Percentiles rank a stretch among this genome's conserved stretches.
Evolutionary conservation across 1,140 invertebrate genomes (phyloP).

Genomic region (Lepidurus arcticus): DNA sequence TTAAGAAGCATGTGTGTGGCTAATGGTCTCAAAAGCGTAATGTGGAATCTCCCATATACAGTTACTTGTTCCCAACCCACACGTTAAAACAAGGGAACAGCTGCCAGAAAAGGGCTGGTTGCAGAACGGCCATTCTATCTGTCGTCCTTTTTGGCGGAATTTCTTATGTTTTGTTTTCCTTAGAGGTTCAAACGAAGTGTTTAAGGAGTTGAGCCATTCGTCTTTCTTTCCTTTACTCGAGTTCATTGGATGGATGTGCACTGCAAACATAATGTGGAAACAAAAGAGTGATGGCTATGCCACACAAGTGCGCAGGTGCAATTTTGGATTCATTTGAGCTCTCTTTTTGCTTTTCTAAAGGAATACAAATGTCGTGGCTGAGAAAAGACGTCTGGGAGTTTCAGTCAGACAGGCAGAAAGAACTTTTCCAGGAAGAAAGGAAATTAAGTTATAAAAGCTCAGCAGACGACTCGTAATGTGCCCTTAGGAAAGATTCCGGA

Average conservation of each 20-base stretch:
- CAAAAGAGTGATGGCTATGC: neutral
- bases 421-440: neutral
- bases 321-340: neutral
- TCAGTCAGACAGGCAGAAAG: neutral
- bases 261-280: constrained; percentile 19
- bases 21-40: constrained; percentile 17
- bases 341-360: neutral
- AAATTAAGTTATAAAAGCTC: neutral
- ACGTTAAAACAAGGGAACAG: neutral
- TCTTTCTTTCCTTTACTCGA: constrained; percentile 5
- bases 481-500: neutral
- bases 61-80: neutral
- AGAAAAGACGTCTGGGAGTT: neutral
- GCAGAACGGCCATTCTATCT: neutral
- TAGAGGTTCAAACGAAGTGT: neutral
- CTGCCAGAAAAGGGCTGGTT: constrained; percentile 9
- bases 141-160: constrained; percentile 15
- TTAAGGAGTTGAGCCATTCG: neutral
- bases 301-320: constrained; percentile 13
- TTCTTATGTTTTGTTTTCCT: neutral
- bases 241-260: constrained; percentile 1
- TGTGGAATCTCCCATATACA: constrained; percentile 14
- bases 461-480: neutral
- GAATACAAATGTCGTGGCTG: neutral
- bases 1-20: constrained; percentile 17